phyloP scores from a whole-genome alignment of 2,888 invertebrate species.

The Aquatica leii region DNA sequence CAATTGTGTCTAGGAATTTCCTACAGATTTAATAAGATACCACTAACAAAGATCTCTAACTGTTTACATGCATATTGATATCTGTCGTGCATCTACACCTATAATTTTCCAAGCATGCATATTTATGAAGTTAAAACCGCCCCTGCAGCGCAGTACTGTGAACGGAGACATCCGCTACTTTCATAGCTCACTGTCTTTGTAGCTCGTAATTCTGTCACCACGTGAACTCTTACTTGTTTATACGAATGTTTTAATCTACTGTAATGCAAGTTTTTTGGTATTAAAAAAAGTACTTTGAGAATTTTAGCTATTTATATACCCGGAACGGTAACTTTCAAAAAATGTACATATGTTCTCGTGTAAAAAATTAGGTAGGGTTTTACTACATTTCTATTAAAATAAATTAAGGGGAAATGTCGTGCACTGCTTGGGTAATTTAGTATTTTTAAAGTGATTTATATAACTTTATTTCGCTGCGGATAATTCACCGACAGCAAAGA shows the following conservation, averaged over 20 bases:
- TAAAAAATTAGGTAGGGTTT: constrained; percentile 40
- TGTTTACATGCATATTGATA: constrained; percentile 63
- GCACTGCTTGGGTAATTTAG: constrained; percentile 18
- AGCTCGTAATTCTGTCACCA: constrained; percentile 60
- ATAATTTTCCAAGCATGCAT: constrained; percentile 59
- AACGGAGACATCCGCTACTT: constrained; percentile 55
- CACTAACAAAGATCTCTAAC: constrained; percentile 58
- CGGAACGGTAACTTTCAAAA: constrained; percentile 43
- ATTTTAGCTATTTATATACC: constrained; percentile 47
- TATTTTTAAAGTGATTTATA: constrained; percentile 25
- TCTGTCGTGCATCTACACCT: constrained; percentile 61
- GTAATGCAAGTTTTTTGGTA: constrained; percentile 46
- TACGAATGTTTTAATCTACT: constrained; percentile 59
- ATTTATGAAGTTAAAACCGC: constrained; percentile 56
- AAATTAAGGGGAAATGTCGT: constrained; percentile 16
- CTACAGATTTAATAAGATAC: constrained; percentile 56
- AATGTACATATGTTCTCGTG: constrained; percentile 47
- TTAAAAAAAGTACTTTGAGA: constrained; percentile 48
- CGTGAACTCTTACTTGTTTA: constrained; percentile 56
- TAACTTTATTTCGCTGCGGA: constrained; percentile 13
- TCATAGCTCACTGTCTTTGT: constrained; percentile 54
- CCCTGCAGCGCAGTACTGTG: constrained; percentile 47
- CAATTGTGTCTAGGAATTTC: constrained; percentile 38
- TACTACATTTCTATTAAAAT: constrained; percentile 21
- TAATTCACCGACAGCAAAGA: constrained; percentile 10